These are phyloP conservation scores for Aspiorhynchus laticeps DNA, from an alignment of 2,113 vertebrate species.

Conservation along the genomic window DNA sequence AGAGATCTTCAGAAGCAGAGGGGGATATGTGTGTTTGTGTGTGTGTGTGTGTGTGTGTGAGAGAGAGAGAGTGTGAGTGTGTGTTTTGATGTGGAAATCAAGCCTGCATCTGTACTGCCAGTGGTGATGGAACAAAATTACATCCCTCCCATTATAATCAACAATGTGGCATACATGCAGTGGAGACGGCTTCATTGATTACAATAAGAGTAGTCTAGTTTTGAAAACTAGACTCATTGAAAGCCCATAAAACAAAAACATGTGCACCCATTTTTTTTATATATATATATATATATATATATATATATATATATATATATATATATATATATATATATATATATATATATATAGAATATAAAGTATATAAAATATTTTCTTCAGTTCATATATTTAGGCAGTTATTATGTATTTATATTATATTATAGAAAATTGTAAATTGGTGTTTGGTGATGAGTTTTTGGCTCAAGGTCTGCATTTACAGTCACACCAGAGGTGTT, in stretches of 20 bases:
- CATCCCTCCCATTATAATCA: not conserved
- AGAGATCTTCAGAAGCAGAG: not conserved
- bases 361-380: too few relatives aligned
- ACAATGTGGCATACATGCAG: not conserved
- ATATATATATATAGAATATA: too few relatives aligned
- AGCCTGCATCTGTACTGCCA: not conserved
- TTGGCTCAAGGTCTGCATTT: too few relatives aligned
- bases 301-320: too few relatives aligned
- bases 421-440: too few relatives aligned
- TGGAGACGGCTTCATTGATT: not conserved
- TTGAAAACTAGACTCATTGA: not conserved
- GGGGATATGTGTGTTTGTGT: not conserved
- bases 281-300: too few relatives aligned
- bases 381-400: too few relatives aligned
- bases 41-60: not conserved
- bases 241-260: not conserved
- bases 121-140: not conserved
- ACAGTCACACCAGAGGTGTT: too few relatives aligned
- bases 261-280: too few relatives aligned
- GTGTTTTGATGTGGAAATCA: not conserved
- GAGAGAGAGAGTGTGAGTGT: slow-evolving; percentile 37
- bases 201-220: not conserved
- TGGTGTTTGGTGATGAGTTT: too few relatives aligned
- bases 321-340: too few relatives aligned
- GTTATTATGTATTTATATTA: too few relatives aligned